Evolutionary conservation across 2,113 vertebrate genomes (phyloP).

Genomic region (Onychostoma macrolepis): DNA sequence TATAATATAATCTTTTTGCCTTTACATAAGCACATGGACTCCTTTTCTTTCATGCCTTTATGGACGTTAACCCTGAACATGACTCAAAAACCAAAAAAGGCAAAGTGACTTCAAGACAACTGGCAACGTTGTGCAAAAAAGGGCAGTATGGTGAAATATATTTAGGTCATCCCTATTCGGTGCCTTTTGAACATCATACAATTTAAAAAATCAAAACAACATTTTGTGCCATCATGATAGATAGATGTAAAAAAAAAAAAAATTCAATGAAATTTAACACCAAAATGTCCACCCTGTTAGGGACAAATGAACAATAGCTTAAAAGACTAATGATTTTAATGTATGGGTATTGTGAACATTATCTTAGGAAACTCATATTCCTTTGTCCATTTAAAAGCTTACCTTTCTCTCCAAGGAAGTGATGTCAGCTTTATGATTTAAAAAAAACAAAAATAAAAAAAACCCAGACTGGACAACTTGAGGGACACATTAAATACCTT

Average conservation of each 20-base stretch:
- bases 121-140: too few species aligned
- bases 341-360: not conserved
- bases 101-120: not conserved
- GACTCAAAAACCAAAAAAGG: too few species aligned
- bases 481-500: not conserved
- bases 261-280: too few species aligned
- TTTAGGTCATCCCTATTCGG: not conserved
- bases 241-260: too few species aligned
- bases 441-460: too few species aligned
- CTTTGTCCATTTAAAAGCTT: not conserved
- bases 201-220: not conserved
- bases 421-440: not conserved
- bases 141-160: not conserved
- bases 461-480: not conserved
- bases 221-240: too few species aligned
- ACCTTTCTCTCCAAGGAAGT: not conserved
- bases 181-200: too few species aligned
- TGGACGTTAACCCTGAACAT: not conserved
- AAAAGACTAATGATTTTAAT: not conserved
- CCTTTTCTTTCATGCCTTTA: not conserved
- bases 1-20: not conserved
- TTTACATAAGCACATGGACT: not conserved
- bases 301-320: not conserved
- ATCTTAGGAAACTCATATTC: not conserved
- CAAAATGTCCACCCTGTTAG: not conserved